Evolutionary conservation across 2,113 vertebrate species (phyloP).

Genomic region (Microcebus lehilahytsara): DNA sequence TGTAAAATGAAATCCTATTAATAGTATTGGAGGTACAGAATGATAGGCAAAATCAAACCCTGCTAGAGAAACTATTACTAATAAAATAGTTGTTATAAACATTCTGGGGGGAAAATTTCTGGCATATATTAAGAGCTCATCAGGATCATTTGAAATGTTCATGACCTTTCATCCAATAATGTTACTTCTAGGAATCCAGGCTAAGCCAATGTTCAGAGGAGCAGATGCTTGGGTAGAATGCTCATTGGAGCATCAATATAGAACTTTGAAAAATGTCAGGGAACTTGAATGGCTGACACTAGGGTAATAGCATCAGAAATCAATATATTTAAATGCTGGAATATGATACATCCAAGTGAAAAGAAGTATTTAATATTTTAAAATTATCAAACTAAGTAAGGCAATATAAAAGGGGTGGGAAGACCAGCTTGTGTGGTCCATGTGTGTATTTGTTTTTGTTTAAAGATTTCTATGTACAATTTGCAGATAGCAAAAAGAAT

Average conservation of each 20-base stretch:
- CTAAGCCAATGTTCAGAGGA: not conserved
- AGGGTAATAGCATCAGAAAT: not conserved
- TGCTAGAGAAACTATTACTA: no score
- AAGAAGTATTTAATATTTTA: not conserved
- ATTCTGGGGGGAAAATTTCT: not conserved
- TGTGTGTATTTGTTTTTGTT: not conserved
- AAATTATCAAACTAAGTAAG: not conserved
- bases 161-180: not conserved
- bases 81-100: not conserved
- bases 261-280: not conserved
- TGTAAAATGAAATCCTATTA: not conserved
- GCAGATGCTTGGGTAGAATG: not conserved
- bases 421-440: not conserved
- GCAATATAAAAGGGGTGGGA: not conserved
- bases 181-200: not conserved
- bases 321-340: not conserved
- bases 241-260: not conserved
- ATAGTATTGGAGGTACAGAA: not conserved
- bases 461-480: not conserved
- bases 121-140: not conserved
- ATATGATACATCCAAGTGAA: not conserved
- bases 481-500: not conserved
- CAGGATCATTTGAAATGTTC: not conserved
- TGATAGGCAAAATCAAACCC: accelerated
- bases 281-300: not conserved